phyloP scores from a whole-genome alignment of 2,797 vertebrate species.

The Spatula clypeata region DNA sequence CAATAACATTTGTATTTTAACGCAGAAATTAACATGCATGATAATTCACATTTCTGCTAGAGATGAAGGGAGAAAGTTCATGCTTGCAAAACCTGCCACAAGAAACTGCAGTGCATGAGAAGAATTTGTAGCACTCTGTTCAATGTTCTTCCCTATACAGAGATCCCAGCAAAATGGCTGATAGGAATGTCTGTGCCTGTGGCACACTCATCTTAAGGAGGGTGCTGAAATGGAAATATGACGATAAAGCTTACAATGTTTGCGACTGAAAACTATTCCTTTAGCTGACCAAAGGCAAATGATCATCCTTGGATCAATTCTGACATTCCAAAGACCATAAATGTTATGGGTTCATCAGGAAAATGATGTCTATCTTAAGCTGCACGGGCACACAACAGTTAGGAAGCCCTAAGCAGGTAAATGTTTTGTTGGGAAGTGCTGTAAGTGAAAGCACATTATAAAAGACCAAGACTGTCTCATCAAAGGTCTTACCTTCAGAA shows the following conservation, averaged over 20 bases:
- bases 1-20: background rate
- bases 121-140: background rate
- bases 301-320: background rate
- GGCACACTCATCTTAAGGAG: background rate
- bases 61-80: background rate
- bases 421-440: background rate
- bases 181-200: background rate
- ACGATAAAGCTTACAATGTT: background rate
- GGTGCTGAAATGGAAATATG: background rate
- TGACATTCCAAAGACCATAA: background rate
- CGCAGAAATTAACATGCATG: background rate
- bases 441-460: background rate
- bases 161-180: background rate
- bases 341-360: background rate
- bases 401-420: background rate
- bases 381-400: background rate
- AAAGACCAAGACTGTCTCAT: background rate
- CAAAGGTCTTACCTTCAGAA: background rate
- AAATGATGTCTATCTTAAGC: background rate
- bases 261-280: background rate
- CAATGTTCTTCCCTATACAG: fast-evolving
- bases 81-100: background rate
- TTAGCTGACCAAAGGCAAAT: background rate
- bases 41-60: background rate
- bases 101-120: background rate